A percentile compares a stretch with the other conserved stretches of the same genome.
Evolutionary conservation across 2,113 vertebrate genomes (phyloP).

Genomic region (Trogon surrucura): DNA sequence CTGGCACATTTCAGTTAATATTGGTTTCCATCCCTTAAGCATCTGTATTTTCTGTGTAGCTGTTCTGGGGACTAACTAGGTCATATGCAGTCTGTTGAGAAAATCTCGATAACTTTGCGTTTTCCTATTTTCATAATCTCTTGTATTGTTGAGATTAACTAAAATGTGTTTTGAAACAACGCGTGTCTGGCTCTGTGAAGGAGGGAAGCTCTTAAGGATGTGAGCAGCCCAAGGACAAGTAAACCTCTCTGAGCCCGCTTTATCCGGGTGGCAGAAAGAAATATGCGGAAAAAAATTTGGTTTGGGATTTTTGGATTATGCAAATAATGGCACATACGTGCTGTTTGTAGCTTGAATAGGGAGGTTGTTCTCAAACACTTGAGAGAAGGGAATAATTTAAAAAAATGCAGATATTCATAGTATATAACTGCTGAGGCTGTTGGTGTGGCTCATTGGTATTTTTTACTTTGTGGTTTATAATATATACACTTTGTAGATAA

Average conservation of each 20-base stretch:
- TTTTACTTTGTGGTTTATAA: neutral
- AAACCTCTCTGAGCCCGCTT: neutral
- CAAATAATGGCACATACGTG: neutral
- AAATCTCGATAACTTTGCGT: neutral
- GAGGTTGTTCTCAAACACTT: neutral
- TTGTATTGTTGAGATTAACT: neutral
- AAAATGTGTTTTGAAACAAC: neutral
- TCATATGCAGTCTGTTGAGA: neutral
- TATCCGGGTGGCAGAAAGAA: neutral
- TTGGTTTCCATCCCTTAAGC: neutral
- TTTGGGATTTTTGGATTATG: constrained; percentile 40
- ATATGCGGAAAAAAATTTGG: neutral
- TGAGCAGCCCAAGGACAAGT: neutral
- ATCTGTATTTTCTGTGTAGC: neutral
- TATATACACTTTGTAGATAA: neutral
- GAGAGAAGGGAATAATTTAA: neutral
- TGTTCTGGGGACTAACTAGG: neutral
- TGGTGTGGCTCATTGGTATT: neutral
- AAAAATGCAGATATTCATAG: neutral
- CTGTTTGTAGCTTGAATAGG: neutral
- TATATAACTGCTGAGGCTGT: neutral
- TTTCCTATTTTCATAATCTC: neutral
- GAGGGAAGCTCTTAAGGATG: neutral
- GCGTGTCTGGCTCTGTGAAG: constrained; percentile 1
- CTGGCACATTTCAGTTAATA: neutral